These are phyloP conservation scores for Pammene aurita DNA, from an alignment of 2,888 invertebrate species.

Conservation along the genomic window DNA sequence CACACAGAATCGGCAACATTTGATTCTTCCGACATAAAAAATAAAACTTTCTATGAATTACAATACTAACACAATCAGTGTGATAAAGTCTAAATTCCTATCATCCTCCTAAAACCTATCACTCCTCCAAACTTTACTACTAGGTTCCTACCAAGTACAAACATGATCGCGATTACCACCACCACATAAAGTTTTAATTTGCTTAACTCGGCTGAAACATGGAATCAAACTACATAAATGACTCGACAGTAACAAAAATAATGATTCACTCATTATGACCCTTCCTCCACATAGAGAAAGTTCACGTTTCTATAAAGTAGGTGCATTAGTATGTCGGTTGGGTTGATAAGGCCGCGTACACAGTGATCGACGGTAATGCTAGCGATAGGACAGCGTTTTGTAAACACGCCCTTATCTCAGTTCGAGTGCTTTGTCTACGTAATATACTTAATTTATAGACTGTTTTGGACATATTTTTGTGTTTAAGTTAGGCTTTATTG, in stretches of 20 bases:
- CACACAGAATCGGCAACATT: neutral
- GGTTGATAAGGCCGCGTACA: conserved; percentile 43
- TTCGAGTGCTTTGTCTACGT: conserved; percentile 44
- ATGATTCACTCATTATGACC: neutral
- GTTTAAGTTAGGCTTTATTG: conserved; percentile 23
- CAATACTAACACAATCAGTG: too few relatives aligned
- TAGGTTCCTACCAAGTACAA: neutral
- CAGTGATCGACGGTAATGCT: conserved; percentile 46
- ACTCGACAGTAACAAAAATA: conserved; percentile 17
- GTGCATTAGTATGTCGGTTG: neutral
- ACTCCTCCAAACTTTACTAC: conserved; percentile 1
- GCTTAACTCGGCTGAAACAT: neutral
- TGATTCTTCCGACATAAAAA: neutral
- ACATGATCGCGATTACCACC: neutral
- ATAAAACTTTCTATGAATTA: too few relatives aligned
- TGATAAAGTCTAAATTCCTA: conserved; percentile 9
- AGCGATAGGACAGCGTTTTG: conserved; percentile 48
- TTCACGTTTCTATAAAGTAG: neutral
- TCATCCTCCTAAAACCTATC: conserved; percentile 2
- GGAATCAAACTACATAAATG: conserved; percentile 28
- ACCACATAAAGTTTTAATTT: conserved; percentile 14
- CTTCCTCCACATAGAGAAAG: conserved; percentile 1
- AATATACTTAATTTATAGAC: conserved; percentile 37
- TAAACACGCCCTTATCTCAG: conserved; percentile 47
- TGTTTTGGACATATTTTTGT: conserved; percentile 30